phyloP scores from a whole-genome alignment of 2,797 vertebrate species.

The Diplodus sargus region DNA sequence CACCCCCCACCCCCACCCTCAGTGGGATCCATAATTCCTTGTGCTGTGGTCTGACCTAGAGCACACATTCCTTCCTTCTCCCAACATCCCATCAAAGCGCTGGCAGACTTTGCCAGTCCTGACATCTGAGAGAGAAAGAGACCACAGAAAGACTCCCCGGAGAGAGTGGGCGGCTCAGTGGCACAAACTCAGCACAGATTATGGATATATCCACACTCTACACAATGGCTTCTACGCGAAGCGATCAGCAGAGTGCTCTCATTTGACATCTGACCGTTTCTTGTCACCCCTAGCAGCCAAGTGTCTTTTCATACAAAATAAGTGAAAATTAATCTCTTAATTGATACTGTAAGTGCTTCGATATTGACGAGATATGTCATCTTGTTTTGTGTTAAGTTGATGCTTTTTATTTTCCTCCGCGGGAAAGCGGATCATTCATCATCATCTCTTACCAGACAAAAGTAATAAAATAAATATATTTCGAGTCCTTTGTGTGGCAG shows the following conservation, averaged over 20 bases:
- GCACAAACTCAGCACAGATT: constrained; percentile 63
- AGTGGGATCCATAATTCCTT: constrained; percentile 68
- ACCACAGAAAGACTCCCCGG: constrained; percentile 55
- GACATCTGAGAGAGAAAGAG: constrained; percentile 67
- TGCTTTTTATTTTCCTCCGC: constrained; percentile 7
- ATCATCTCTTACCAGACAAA: constrained; percentile 23
- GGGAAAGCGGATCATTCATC: constrained; percentile 3
- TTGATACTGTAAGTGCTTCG: constrained; percentile 5
- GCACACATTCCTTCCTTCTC: constrained; percentile 59
- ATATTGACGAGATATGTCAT: constrained; percentile 6
- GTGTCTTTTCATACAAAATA: background rate
- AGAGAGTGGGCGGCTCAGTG: constrained; percentile 66
- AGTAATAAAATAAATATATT: background rate
- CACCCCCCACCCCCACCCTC: constrained; percentile 6
- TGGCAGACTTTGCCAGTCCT: constrained; percentile 63
- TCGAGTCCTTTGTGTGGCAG: constrained; percentile 25
- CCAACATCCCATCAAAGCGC: constrained; percentile 76
- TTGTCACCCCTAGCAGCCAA: background rate
- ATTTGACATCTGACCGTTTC: constrained; percentile 30
- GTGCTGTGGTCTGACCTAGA: constrained; percentile 71
- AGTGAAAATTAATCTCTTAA: constrained; percentile 7
- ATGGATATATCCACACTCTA: constrained; percentile 57
- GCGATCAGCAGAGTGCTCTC: constrained; percentile 33
- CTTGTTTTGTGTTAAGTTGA: constrained; percentile 18
- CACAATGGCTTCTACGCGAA: constrained; percentile 40